Evolutionary conservation across 1,140 invertebrate genomes (phyloP).

Genomic region (Panagrolaimus sp.): DNA sequence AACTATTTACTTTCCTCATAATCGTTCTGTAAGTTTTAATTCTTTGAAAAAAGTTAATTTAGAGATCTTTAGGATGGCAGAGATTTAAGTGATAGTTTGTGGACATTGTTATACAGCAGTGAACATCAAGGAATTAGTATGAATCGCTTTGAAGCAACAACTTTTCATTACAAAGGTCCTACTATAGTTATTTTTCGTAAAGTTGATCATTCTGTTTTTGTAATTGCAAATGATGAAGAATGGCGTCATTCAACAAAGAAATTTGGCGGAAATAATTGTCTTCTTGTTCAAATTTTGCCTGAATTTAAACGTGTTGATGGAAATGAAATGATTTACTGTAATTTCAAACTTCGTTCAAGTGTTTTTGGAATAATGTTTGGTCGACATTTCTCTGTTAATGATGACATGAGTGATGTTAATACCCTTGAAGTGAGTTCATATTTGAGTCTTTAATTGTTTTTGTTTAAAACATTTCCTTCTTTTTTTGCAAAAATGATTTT

Average conservation of each 20-base stretch:
- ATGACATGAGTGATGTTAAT: constrained; percentile 17
- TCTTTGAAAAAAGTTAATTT: no score
- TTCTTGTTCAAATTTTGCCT: constrained; percentile 30
- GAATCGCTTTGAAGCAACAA: constrained; percentile 34
- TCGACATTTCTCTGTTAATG: constrained; percentile 23
- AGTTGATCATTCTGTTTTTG: constrained; percentile 25
- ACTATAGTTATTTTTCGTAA: constrained; percentile 33
- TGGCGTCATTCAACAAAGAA: constrained; percentile 40
- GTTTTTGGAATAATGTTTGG: constrained; percentile 20
- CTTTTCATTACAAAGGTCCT: constrained; percentile 29
- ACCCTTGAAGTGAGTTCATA: neutral
- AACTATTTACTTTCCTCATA: constrained; percentile 32
- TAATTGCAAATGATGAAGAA: constrained; percentile 29
- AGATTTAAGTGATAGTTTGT: neutral
- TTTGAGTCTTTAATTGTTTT: no score
- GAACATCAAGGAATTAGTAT: constrained; percentile 14
- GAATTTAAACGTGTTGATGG: constrained; percentile 27
- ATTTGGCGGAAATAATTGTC: constrained; percentile 30
- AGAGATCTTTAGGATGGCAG: neutral
- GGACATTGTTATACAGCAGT: neutral
- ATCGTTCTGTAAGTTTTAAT: neutral
- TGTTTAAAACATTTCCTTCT: no score
- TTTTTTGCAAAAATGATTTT: no score
- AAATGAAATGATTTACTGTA: constrained; percentile 26
- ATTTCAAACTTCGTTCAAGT: constrained; percentile 36